Conservation (phyloP, 2,797 vertebrate genomes). For the Schizopygopsis malacanthus region DNA sequence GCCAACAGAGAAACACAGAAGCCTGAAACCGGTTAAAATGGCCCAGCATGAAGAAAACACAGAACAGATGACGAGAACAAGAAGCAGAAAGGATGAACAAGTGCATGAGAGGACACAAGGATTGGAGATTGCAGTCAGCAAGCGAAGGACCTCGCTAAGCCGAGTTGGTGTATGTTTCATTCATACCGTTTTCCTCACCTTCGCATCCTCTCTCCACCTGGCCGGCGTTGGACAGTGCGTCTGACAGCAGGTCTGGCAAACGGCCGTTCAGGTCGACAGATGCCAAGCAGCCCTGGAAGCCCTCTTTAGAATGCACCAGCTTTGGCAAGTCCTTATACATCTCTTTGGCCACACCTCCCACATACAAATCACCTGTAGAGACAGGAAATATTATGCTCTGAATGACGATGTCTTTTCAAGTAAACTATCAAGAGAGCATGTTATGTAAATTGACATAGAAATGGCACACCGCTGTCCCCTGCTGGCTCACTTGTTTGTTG, state of each 20-base stretch:
- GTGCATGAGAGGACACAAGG: conserved; percentile 58
- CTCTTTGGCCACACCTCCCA: conserved; percentile 96
- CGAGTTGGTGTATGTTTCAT: conserved; percentile 8
- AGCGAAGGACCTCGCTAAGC: conserved; percentile 32
- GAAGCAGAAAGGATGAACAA: conserved; percentile 59
- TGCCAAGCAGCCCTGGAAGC: conserved; percentile 97
- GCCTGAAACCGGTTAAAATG: neutral
- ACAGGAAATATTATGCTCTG: conserved; percentile 22
- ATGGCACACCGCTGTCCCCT: conserved; percentile 12
- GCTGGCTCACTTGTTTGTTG: conserved; percentile 2
- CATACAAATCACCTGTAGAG: conserved; percentile 90
- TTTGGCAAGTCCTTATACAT: conserved; percentile 96
- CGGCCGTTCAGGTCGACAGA: conserved; percentile 96
- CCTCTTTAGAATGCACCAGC: conserved; percentile 94
- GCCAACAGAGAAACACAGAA: conserved; percentile 18
- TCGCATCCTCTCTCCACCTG: conserved; percentile 98
- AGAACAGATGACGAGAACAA: conserved; percentile 57
- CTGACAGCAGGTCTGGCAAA: conserved; percentile 94
- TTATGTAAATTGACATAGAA: neutral
- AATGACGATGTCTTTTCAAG: conserved; percentile 4
- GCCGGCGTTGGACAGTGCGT: conserved; percentile 91
- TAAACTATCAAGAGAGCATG: conserved; percentile 14
- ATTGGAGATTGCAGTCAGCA: conserved; percentile 11
- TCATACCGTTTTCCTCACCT: conserved; percentile 79
- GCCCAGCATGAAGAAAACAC: conserved; percentile 4